Evolutionary conservation across 2,888 invertebrate species (phyloP), one percentile per base, ranked within the genome.

Genomic region (Stenchaetothrips biformis): DNA sequence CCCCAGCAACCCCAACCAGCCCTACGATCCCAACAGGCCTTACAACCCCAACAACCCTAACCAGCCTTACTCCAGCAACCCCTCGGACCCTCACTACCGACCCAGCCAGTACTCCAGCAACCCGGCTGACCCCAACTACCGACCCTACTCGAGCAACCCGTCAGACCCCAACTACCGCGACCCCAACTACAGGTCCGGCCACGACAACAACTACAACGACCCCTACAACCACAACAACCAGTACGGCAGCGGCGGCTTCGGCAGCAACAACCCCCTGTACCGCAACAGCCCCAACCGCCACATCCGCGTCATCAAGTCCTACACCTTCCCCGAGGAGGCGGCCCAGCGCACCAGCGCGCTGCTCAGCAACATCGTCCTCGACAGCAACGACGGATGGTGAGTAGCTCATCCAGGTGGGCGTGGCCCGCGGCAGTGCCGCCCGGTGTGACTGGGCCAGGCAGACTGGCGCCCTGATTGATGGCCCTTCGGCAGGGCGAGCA

Each of bases 361-460:
- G 83, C 86, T 94, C 79, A 93, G 93, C 85, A 93, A 93, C 85
- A 88, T 94, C 79, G 94, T 93, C 0, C 87, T 94, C 49, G 93
- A 93, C 84, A 90, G 91, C 84, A 91, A 91, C 80, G 92, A 91
- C 83, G 89, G 89, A 74, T 74, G 67, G 67, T 74, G 67, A 74
- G 67, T 74, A 8, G 16, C 9, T 9, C 13, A 37, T 37, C 37
- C 37, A 37, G 37, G 37, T 37, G 37, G 37, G 37, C 37, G 37
- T 37, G 37, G 37, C 37, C 37, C 1, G 37, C 4, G 37, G 37
- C 37, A 37, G 37, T 37, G 37, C 1, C 37, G 37, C 4, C 37
- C 37, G 37, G 37, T 4, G 37, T 37, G n/a, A n/a, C n/a, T n/a
- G n/a, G n/a, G n/a, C 37, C 37, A 37, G 37, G 37, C 2, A 53